Percentiles rank a stretch among this genome's conserved stretches.
These are phyloP conservation scores for Uromys caudimaculatus DNA, from an alignment of 2,797 vertebrate species.

Conservation along the genomic window DNA sequence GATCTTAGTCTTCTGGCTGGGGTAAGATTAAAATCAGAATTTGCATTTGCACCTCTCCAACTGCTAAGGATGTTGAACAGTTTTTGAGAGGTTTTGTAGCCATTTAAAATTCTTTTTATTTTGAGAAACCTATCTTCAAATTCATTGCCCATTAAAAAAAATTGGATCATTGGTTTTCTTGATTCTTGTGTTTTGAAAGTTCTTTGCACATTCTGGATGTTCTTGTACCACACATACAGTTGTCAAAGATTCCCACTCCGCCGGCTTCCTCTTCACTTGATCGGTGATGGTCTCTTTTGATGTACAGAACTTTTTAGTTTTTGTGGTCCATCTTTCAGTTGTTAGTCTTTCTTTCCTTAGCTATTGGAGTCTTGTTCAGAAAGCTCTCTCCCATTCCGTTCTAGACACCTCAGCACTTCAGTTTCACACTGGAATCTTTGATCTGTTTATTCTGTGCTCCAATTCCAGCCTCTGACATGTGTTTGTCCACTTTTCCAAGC, in stretches of 20 bases:
- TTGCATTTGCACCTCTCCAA: neutral
- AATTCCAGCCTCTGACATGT: neutral
- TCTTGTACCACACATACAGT: neutral
- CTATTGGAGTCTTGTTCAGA: neutral
- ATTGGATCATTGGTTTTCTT: neutral
- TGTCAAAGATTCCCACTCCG: neutral
- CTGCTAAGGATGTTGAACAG: neutral
- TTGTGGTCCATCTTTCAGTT: neutral
- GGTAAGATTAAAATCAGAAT: neutral
- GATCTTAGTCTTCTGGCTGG: neutral
- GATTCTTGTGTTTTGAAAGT: neutral
- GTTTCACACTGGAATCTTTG: neutral
- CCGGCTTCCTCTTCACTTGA: neutral
- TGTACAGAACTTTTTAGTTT: neutral
- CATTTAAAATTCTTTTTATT: neutral
- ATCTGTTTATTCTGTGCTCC: neutral
- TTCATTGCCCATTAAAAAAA: neutral
- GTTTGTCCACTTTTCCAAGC: neutral
- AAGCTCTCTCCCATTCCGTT: neutral
- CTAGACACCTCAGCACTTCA: neutral
- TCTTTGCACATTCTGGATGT: neutral
- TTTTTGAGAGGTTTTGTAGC: neutral
- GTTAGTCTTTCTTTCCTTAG: neutral
- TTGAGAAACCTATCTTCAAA: neutral
- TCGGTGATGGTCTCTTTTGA: neutral